A percentile compares a stretch with the other conserved stretches of the same genome.
These are phyloP conservation scores for Saccopteryx leptura DNA, from an alignment of 2,113 vertebrate species.

Conservation along the genomic window DNA sequence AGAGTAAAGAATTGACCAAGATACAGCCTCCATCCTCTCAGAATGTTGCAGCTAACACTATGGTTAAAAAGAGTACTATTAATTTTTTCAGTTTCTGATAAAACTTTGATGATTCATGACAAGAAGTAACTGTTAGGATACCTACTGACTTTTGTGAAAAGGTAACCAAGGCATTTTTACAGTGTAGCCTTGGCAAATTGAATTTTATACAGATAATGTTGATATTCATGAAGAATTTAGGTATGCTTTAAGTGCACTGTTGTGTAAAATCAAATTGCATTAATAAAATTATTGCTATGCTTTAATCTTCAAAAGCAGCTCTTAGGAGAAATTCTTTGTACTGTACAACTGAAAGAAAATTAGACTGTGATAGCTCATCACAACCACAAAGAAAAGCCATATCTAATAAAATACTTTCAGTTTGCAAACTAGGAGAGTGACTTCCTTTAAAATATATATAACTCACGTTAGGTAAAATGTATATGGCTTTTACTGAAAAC, in stretches of 20 bases:
- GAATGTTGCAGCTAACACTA: not conserved
- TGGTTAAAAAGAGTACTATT: not conserved
- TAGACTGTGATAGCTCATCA: conserved; percentile 67
- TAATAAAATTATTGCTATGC: conserved; percentile 78
- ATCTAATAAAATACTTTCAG: conserved; percentile 74
- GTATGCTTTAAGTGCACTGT: conserved; percentile 53
- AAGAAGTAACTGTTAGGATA: not conserved
- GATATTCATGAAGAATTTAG: conserved; percentile 69
- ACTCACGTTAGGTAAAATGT: conserved; percentile 43
- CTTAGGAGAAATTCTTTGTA: conserved; percentile 73
- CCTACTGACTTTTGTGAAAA: not conserved
- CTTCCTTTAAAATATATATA: conserved; percentile 32
- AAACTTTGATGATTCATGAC: conserved; percentile 11
- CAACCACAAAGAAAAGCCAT: conserved; percentile 60
- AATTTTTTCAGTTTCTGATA: conserved; percentile 26
- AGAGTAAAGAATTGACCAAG: not conserved
- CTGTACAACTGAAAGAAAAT: conserved; percentile 74
- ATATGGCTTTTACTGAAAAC: not conserved
- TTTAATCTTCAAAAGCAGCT: conserved; percentile 83
- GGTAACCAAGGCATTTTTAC: conserved; percentile 24
- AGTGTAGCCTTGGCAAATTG: conserved; percentile 47
- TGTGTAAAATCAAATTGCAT: conserved; percentile 77
- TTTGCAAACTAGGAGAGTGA: conserved; percentile 46
- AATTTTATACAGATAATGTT: conserved; percentile 54
- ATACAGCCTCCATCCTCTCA: not conserved